Conservation (phyloP, 2,888 invertebrate species). For the Dicranocentrus wangi region DNA sequence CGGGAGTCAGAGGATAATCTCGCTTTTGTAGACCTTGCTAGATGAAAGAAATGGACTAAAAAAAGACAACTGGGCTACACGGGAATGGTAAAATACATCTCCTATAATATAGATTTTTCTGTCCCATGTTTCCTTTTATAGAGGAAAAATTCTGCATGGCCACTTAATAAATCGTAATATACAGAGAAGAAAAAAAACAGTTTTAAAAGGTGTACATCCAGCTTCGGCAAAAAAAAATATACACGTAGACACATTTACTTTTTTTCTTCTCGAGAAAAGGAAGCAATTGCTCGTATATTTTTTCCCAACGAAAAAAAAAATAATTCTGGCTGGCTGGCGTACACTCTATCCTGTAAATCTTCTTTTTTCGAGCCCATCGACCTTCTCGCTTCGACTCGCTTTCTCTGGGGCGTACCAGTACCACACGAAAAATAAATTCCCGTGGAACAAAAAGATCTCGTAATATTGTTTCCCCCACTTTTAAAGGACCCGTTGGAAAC, state of each 20-base stretch:
- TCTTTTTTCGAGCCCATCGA: conserved; percentile 9
- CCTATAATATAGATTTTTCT: background rate
- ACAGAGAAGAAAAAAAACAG: too few species aligned
- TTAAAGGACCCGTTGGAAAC: background rate
- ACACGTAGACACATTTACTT: conserved; percentile 17
- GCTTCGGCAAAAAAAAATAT: background rate
- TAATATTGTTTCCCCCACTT: background rate
- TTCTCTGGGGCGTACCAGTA: too few species aligned
- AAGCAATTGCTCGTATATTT: conserved; percentile 9
- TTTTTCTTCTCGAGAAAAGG: background rate
- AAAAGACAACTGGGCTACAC: conserved; percentile 2
- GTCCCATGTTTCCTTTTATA: background rate
- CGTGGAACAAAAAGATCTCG: background rate
- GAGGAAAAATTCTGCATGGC: conserved; percentile 9
- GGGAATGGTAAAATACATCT: conserved; percentile 6
- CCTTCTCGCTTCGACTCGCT: too few species aligned
- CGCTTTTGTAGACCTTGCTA: conserved; percentile 12
- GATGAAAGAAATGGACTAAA: conserved; percentile 10
- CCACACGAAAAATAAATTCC: conserved; percentile 2
- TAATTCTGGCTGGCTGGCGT: too few species aligned
- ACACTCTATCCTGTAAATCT: background rate
- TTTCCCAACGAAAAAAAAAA: background rate
- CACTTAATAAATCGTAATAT: conserved; percentile 7
- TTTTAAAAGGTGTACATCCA: background rate
- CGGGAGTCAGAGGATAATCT: conserved; percentile 45